Evolutionary conservation across 2,113 vertebrate species (phyloP).

Genomic region (Corythaixoides concolor): DNA sequence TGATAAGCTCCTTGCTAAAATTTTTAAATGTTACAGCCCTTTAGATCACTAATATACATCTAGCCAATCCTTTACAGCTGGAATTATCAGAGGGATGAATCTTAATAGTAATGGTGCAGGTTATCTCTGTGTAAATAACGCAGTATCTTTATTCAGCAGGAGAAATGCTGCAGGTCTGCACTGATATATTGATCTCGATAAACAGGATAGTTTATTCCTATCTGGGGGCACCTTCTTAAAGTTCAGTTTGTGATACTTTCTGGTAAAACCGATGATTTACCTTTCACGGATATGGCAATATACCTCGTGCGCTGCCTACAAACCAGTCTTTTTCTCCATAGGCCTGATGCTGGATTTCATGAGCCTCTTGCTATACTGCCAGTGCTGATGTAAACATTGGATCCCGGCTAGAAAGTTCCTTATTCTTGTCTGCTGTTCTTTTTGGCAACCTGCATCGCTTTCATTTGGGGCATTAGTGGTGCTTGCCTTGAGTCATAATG

Average conservation of each 20-base stretch:
- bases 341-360: not conserved
- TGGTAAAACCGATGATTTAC: not conserved
- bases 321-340: not conserved
- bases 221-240: not conserved
- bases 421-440: not conserved
- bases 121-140: constrained; percentile 24
- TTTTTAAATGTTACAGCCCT: not conserved
- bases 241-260: not conserved
- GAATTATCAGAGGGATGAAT: constrained; percentile 3
- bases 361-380: not conserved
- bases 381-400: not conserved
- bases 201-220: not conserved
- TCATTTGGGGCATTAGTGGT: not conserved
- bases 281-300: not conserved
- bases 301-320: not conserved
- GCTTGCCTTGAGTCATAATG: not conserved
- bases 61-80: not conserved
- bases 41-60: not conserved
- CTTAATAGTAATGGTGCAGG: not conserved
- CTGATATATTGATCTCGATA: constrained; percentile 9
- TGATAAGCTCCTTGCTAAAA: constrained; percentile 14
- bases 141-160: constrained; percentile 6
- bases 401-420: not conserved
- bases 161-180: not conserved
- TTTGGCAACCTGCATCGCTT: not conserved